Evolutionary conservation across 92 coral and sea anemone species (phyloP), one percentile per base, ranked within the genome.

Genomic region (Blastomussa wellsi): DNA sequence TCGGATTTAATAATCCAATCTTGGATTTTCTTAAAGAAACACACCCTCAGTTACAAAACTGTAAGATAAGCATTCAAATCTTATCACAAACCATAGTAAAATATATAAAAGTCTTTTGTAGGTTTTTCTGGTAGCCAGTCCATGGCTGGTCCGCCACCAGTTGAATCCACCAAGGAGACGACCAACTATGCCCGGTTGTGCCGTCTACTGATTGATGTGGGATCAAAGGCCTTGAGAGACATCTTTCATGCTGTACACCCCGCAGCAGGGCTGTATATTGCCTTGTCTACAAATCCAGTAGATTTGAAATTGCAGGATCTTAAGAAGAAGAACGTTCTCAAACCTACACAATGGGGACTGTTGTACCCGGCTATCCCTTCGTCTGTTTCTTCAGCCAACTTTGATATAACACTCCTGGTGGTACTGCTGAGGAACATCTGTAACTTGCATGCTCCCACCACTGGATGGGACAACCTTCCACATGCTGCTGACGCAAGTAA

Each of bases 111-210:
- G 7, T 53, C 2, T n/a, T 17, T 19, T 4, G 4, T 19, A 53
- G 62, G 26, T 53, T 19, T 26, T 2, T 53, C n/a, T 53, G 62
- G 62, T 53, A n/a, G 0, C 62, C 26, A 53, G 62, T 19, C 62
- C n/a, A 53, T 53, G 62, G 62, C n/a, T 53, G n/a, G 4, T 53
- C n/a, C 62, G 20, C 62, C 62, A 2, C 7, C 62, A 15, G 62
- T 53, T 53, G 62, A n/a, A 53, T 53, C 62, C 62, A 53, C 62
- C n/a, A 53, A 53, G 62, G 62, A 53, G 62, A 53, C 62, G 62
- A 53, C 62, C 62, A 53, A 53, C 62, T 53, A 53, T 10, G 62
- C 62, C 1, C 62, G 62, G 62, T 53, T 53, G 62, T 53, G 62
- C 7, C 62, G 62, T 53, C 62, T 53, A 2, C 62, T 53, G 62